Evolutionary conservation across 2,113 vertebrate genomes (phyloP).

Genomic region (Columba janthina): DNA sequence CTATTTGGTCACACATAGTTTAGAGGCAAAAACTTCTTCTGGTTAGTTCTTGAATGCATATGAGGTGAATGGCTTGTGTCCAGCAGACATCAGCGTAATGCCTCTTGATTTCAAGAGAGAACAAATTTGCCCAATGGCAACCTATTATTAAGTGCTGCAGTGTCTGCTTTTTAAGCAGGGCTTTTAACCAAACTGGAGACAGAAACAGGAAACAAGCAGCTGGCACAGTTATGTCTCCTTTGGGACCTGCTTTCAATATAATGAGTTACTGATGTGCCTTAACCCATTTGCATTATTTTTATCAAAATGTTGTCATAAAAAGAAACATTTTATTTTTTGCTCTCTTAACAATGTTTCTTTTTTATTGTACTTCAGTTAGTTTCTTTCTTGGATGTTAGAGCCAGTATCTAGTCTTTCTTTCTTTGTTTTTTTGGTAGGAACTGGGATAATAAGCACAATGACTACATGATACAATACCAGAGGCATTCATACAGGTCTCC

Average conservation of each 20-base stretch:
- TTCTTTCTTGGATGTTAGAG: background rate
- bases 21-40: background rate
- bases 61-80: background rate
- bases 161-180: conserved; percentile 29
- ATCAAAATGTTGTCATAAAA: background rate
- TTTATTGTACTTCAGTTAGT: background rate
- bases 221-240: conserved; percentile 26
- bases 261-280: background rate
- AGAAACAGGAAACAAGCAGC: conserved; percentile 12
- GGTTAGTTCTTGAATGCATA: background rate
- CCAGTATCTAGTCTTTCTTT: background rate
- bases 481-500: background rate
- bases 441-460: background rate
- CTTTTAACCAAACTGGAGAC: conserved; percentile 20
- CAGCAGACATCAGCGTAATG: background rate
- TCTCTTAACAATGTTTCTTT: background rate
- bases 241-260: background rate
- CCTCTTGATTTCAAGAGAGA: background rate
- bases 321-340: background rate
- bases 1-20: background rate
- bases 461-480: background rate
- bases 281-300: background rate
- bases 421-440: background rate
- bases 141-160: conserved; percentile 30
- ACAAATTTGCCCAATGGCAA: conserved; percentile 21